A percentile compares a stretch with the other conserved stretches of the same genome.
Evolutionary conservation across 1,140 invertebrate genomes (phyloP).

Genomic region (Tetramorium alpestre): DNA sequence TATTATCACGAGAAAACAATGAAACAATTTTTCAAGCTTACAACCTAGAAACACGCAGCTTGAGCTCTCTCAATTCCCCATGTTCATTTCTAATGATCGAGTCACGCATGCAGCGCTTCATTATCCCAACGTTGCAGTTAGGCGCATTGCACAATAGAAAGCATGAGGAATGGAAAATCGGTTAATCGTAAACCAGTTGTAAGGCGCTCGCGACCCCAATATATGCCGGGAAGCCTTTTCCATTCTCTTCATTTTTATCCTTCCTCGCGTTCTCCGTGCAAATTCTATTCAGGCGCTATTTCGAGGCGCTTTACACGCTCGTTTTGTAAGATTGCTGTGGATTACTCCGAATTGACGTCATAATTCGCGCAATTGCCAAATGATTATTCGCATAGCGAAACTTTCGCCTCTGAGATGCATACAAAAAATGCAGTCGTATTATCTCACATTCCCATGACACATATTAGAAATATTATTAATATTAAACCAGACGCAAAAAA

Average conservation of each 20-base stretch:
- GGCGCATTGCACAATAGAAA: constrained; percentile 42
- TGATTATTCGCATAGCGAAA: background rate
- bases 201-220: constrained; percentile 1
- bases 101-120: constrained; percentile 5
- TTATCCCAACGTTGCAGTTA: constrained; percentile 35
- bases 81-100: constrained; percentile 17
- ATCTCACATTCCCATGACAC: background rate
- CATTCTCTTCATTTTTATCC: constrained; percentile 26
- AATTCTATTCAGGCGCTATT: background rate
- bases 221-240: background rate
- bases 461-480: background rate
- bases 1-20: background rate
- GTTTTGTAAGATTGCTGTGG: background rate
- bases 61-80: background rate
- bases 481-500: background rate
- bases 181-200: constrained; percentile 37
- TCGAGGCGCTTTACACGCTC: background rate
- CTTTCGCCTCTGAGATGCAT: background rate
- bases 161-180: constrained; percentile 32
- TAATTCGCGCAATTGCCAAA: constrained; percentile 15
- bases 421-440: background rate
- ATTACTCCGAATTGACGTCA: constrained; percentile 18
- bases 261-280: background rate
- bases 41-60: background rate
- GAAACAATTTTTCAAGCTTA: background rate